Conservation (phyloP, 1,140 invertebrate genomes). For the Leucophenga varia region DNA sequence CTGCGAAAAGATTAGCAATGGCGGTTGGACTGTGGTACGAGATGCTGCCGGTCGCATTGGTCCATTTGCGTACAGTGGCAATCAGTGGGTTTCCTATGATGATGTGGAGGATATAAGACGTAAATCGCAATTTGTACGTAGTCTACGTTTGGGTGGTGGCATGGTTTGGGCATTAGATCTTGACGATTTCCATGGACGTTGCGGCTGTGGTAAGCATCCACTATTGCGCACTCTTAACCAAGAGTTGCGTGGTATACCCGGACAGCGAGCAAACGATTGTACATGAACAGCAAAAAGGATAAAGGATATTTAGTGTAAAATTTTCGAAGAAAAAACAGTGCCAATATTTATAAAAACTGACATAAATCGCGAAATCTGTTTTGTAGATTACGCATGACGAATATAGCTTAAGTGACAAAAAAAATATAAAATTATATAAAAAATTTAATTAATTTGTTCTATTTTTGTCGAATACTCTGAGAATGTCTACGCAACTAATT, state of each 20-base stretch:
- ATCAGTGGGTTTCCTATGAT: constrained; percentile 84
- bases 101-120: constrained; percentile 68
- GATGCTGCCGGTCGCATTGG: constrained; percentile 68
- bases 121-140: constrained; percentile 62
- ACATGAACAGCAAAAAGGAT: constrained; percentile 31
- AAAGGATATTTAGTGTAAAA: too few species aligned
- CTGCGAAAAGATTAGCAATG: constrained; percentile 63
- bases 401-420: too few species aligned
- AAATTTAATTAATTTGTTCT: too few species aligned
- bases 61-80: constrained; percentile 70
- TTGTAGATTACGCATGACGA: constrained; percentile 4
- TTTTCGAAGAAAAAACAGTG: constrained; percentile 7
- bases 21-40: constrained; percentile 67
- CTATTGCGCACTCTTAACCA: constrained; percentile 62
- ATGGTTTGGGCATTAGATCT: constrained; percentile 78
- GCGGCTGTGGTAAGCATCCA: constrained; percentile 64
- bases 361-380: background rate
- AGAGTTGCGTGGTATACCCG: constrained; percentile 59
- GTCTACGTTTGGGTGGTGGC: constrained; percentile 68
- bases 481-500: too few species aligned
- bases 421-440: background rate
- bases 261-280: constrained; percentile 55
- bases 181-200: constrained; percentile 73
- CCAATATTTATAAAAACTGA: background rate
- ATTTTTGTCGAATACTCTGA: too few species aligned